Base-by-base conservation (phyloP, 1,140 invertebrate species). In the Ostrea denselamellosa region DNA sequence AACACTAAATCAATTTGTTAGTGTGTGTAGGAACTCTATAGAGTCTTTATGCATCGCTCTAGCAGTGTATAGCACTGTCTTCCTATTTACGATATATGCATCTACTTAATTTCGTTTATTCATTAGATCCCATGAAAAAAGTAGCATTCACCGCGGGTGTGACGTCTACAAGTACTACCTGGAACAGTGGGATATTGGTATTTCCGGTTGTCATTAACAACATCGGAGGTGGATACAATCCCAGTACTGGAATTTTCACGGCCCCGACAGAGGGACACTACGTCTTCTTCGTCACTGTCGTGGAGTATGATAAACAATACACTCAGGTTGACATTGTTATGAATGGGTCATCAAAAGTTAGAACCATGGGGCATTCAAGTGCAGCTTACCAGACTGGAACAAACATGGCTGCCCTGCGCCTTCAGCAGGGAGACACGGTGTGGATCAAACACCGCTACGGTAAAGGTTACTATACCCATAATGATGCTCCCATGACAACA, bases 181-280 rank as follows among this genome's bases (percentile, higher is more conserved):
- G 22, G 65, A 25, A 22, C 9, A 9, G 4, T 5, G 22, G 65
- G n/a, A 71, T 7, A 1, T 25, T 25, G 12, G 25, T 71, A 25
- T 71, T 71, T 22, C 22, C n/a, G n/a, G n/a, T 8, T 25, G n/a
- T 71, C n/a, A 25, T 71, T 7, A 25, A 12, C 22, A 71, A 71
- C 22, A 25, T 25, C 65, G 65, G 65, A 25, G 22, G 22, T 71
- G 65, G 65, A 71, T 71, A 71, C 65, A 71, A 71, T 22, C 65
- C 22, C 22, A 71, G 22, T 22, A 71, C 65, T 3, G 65, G 65
- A 8, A 12, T 71, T 12, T 71, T 71, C 7, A 71, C 65, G 19
- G 4, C 65, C 12, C 65, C 65, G 0, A 25, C n/a, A 10, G 65
- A 22, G 10, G 65, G 65, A 10, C n/a, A 19, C 8, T 71, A 71